phyloP scores from a whole-genome alignment of 2,797 vertebrate species.

The Peromyscus eremicus region DNA sequence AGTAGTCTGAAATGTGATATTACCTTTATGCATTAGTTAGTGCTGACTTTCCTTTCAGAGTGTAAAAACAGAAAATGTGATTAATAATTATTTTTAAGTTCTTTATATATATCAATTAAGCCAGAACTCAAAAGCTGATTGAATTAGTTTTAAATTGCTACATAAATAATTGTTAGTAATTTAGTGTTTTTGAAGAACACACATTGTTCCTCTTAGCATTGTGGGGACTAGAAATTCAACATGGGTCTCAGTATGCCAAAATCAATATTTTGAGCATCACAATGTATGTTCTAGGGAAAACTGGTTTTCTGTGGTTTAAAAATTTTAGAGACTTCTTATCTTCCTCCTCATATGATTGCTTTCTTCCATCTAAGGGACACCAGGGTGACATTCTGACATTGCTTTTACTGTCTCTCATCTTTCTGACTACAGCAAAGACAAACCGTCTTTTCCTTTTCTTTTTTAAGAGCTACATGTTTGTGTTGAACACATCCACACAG shows the following conservation, averaged over 20 bases:
- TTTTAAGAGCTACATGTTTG: not conserved
- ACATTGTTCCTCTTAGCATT: not conserved
- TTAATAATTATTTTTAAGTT: not conserved
- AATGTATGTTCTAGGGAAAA: not conserved
- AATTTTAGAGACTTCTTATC: not conserved
- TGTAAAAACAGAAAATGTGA: not conserved
- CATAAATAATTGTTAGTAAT: not conserved
- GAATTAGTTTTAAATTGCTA: not conserved
- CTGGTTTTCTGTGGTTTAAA: not conserved
- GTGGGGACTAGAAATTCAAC: not conserved
- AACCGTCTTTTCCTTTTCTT: not conserved
- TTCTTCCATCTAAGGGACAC: not conserved
- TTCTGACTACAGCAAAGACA: not conserved
- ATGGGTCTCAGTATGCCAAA: not conserved
- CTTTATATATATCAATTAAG: not conserved
- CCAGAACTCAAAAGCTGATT: slow-evolving; percentile 9
- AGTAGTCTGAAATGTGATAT: not conserved
- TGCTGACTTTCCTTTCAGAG: not conserved
- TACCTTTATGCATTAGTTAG: not conserved
- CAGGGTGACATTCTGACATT: not conserved
- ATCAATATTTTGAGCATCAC: not conserved
- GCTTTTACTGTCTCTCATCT: not conserved
- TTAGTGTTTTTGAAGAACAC: not conserved
- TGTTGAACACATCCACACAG: not conserved
- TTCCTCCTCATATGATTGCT: not conserved